Evolutionary conservation across 2,888 invertebrate genomes (phyloP).

Genomic region (Epirrhoe tristata): DNA sequence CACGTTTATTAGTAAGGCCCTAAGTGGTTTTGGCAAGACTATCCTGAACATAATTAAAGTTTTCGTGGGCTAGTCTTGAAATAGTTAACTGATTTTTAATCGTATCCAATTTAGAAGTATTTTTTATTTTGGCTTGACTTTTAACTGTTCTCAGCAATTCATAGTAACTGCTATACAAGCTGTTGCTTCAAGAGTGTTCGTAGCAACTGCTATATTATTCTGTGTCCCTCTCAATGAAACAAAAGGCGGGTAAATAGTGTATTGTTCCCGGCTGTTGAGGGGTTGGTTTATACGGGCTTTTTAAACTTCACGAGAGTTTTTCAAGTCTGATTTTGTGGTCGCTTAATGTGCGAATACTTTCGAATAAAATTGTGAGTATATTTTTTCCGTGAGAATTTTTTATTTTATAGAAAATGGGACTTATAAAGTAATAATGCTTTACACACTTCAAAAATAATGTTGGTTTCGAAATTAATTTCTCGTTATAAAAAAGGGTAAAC

Average conservation of each 20-base stretch:
- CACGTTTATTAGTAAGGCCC: too few species aligned
- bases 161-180: conserved; percentile 10
- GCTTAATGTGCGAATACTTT: conserved; percentile 37
- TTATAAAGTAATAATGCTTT: too few species aligned
- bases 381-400: conserved; percentile 9
- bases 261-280: conserved; percentile 60
- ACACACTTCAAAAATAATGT: too few species aligned
- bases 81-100: too few species aligned
- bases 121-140: conserved; percentile 1
- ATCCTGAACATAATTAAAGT: too few species aligned
- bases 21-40: too few species aligned
- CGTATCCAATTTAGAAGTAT: background rate
- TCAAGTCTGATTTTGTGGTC: conserved; percentile 28
- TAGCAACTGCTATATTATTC: conserved; percentile 18
- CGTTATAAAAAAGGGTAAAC: too few species aligned
- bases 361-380: conserved; percentile 17
- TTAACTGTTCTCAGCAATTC: background rate
- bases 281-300: conserved; percentile 38
- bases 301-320: conserved; percentile 46
- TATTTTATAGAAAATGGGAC: background rate
- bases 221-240: conserved; percentile 55
- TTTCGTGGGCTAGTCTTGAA: too few species aligned
- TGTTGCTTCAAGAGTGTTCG: conserved; percentile 6
- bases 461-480: too few species aligned
- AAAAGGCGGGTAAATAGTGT: conserved; percentile 75